These are phyloP conservation scores for Zygothrica quintamaculata DNA, from an alignment of 2,888 invertebrate genomes.

Conservation along the genomic window DNA sequence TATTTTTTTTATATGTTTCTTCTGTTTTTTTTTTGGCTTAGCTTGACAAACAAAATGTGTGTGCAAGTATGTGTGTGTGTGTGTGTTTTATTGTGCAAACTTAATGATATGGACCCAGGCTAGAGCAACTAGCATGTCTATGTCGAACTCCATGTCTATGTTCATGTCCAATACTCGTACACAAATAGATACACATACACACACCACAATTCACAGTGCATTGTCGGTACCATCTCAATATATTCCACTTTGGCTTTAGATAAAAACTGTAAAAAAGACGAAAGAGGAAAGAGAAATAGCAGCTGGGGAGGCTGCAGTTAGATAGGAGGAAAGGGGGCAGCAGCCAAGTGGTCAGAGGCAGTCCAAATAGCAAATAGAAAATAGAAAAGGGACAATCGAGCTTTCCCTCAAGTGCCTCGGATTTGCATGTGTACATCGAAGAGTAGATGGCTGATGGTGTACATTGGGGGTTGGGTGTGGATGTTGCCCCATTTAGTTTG, in stretches of 20 bases:
- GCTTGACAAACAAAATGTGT: constrained; percentile 49
- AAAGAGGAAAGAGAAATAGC: background rate
- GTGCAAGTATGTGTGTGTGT: constrained; percentile 16
- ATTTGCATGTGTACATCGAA: constrained; percentile 57
- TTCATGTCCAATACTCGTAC: constrained; percentile 21
- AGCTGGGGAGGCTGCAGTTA: background rate
- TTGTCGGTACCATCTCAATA: constrained; percentile 59
- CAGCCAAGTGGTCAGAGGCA: constrained; percentile 69
- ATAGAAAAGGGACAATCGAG: constrained; percentile 60
- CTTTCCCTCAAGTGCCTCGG: constrained; percentile 58
- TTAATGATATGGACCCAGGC: constrained; percentile 69
- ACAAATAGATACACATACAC: constrained; percentile 2
- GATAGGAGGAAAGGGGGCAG: constrained; percentile 7
- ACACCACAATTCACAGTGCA: constrained; percentile 54
- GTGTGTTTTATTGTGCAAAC: constrained; percentile 58
- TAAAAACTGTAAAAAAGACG: constrained; percentile 39
- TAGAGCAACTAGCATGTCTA: constrained; percentile 34
- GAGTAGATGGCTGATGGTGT: constrained; percentile 1
- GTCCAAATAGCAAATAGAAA: constrained; percentile 53
- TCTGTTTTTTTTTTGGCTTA: constrained; percentile 40
- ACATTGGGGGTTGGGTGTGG: constrained; percentile 17
- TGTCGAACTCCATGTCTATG: constrained; percentile 12
- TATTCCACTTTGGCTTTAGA: constrained; percentile 60
- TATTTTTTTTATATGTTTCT: no score
- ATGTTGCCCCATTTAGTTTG: constrained; percentile 43